Evolutionary conservation across 2,113 vertebrate genomes (phyloP).

Genomic region (Balaenoptera acutorostrata): DNA sequence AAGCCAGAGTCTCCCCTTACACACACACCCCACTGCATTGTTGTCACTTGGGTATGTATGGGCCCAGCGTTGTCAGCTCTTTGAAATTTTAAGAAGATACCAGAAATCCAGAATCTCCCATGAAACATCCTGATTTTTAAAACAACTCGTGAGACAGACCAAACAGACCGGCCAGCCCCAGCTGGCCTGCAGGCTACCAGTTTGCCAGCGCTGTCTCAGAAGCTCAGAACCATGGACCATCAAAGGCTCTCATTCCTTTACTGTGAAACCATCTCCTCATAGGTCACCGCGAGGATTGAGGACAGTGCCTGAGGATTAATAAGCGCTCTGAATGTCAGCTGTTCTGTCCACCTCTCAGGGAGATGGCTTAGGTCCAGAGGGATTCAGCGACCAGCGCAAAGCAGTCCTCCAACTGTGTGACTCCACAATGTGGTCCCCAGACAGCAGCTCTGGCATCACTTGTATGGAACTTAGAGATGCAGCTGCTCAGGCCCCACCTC

Average conservation of each 20-base stretch:
- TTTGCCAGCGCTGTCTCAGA: not conserved
- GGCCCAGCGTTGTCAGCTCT: not conserved
- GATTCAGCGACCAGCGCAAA: not conserved
- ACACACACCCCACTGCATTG: fast-evolving
- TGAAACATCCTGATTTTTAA: not conserved
- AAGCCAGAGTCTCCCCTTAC: not conserved
- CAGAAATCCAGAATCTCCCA: not conserved
- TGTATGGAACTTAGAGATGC: not conserved
- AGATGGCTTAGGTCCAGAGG: not conserved
- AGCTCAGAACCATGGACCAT: fast-evolving
- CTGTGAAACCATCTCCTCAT: not conserved
- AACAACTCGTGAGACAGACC: not conserved
- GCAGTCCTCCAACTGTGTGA: not conserved
- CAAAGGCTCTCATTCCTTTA: not conserved
- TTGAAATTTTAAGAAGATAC: not conserved
- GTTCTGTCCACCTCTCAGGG: not conserved
- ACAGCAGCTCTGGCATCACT: not conserved
- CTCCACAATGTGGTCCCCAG: not conserved
- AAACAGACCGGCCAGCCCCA: too few relatives aligned
- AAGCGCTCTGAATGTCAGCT: not conserved
- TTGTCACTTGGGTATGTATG: fast-evolving
- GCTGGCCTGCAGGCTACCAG: not conserved
- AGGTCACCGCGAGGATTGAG: not conserved
- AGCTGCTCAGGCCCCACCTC: not conserved
- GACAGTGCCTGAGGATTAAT: not conserved